phyloP scores from a whole-genome alignment of 2,888 invertebrate genomes.

The Sminthurinus aureus region DNA sequence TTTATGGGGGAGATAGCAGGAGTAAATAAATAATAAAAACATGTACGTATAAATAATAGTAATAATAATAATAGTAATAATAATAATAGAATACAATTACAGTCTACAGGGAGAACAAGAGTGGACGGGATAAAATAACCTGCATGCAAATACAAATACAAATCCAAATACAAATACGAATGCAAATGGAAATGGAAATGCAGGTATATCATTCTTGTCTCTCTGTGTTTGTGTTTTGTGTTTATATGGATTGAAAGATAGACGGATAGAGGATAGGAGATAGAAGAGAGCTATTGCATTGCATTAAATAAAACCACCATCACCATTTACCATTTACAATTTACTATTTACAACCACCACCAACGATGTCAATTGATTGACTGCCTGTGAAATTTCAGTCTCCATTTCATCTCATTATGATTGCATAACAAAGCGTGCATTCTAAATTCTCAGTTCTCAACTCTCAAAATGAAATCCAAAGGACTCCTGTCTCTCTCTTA shows the following conservation, averaged over 20 bases:
- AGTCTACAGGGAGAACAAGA: too few relatives aligned
- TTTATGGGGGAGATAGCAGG: neutral
- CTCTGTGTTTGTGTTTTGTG: too few relatives aligned
- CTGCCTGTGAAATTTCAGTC: constrained; percentile 39
- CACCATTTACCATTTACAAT: neutral
- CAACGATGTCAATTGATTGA: constrained; percentile 41
- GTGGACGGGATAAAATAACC: too few relatives aligned
- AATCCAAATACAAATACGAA: too few relatives aligned
- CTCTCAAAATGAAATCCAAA: neutral
- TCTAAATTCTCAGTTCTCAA: too few relatives aligned
- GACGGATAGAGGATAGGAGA: neutral
- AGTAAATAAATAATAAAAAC: constrained; percentile 4
- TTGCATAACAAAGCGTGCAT: constrained; percentile 34
- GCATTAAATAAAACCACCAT: too few relatives aligned
- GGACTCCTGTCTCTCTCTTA: constrained; percentile 1
- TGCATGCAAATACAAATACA: too few relatives aligned
- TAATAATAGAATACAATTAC: too few relatives aligned
- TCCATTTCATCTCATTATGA: constrained; percentile 39
- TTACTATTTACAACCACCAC: constrained; percentile 12
- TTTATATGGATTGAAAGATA: neutral
- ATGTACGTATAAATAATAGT: neutral
- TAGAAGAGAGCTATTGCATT: neutral
- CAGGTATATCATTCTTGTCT: too few relatives aligned
- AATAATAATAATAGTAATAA: neutral
- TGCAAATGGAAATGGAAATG: too few relatives aligned